Evolutionary conservation across 1,140 invertebrate species (phyloP), one percentile per base, ranked within the genome.

Genomic region (Brachionus koreanus): DNA sequence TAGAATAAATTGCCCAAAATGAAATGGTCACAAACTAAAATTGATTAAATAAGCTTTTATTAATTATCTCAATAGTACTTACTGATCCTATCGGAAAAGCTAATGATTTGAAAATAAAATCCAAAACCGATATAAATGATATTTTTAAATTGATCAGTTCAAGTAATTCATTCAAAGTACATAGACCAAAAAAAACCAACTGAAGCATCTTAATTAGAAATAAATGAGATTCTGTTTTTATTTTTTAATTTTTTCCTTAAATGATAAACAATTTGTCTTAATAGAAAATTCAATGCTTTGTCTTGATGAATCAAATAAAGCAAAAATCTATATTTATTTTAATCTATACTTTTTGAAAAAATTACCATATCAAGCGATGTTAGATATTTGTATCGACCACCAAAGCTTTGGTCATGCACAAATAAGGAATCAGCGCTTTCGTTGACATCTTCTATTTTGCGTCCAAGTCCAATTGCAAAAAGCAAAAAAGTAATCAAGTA

Each of bases 1-100:
- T 89, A 35, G 90, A 89, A 89, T 94, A 95, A 23, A 97, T 87
- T 3, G 88, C 88, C 95, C 95, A 97, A 86, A 97, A 97, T 23
- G 93, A 92, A 2, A 93, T 85, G 25, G 93, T 92, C 5, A 97
- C 95, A 91, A 96, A 95, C 92, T 93, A 87, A 82, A 84, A 46
- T 49, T 46, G 9, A 74, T 6, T 37, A 35, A 46, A 29, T 13
- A 12, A 19, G 16, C 23, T 25, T 33, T 29, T 0, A 25, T 12
- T 12, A 25, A 6, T 35, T 74, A 29, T 72, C 19, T 23, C 6
- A 46, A 23, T 72, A 16, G 5, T 12, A 46, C 37, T 46, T 74
- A 74, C 69, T 25, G 69, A 23, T 25, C 69, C 69, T 12, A 49
- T 46, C 12, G 69, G 69, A 49, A 74, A 74, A 25, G 39, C 39